Conservation (phyloP, 2,888 invertebrate genomes). For the Keiferia lycopersicella region DNA sequence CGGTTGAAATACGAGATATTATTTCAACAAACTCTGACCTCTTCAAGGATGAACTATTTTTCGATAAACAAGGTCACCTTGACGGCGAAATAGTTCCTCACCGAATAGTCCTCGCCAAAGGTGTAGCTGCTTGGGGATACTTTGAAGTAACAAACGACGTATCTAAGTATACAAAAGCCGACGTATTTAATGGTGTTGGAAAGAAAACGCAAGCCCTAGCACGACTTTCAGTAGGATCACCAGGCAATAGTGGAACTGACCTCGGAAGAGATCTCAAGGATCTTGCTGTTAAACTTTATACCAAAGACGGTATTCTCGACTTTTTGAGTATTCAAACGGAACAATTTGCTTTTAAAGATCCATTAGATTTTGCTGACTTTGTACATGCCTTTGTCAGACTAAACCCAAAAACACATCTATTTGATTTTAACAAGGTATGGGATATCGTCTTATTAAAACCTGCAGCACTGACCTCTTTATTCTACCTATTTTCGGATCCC, state of each 20-base stretch:
- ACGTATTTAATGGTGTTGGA: slow-evolving; percentile 85
- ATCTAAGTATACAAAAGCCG: slow-evolving; percentile 86
- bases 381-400: slow-evolving; percentile 90
- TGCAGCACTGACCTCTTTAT: slow-evolving; percentile 42
- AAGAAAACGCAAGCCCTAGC: slow-evolving; percentile 87
- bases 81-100: slow-evolving; percentile 94
- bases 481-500: slow-evolving; percentile 91
- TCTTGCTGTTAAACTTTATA: slow-evolving; percentile 94
- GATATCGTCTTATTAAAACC: slow-evolving; percentile 3
- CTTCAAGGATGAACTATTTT: slow-evolving; percentile 42
- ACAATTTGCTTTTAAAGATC: slow-evolving; percentile 93
- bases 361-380: slow-evolving; percentile 90
- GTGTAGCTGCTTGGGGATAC: slow-evolving; percentile 91
- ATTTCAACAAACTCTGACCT: slow-evolving; percentile 87
- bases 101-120: slow-evolving; percentile 95
- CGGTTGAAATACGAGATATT: slow-evolving; percentile 85
- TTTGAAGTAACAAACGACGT: slow-evolving; percentile 92
- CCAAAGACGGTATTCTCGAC: slow-evolving; percentile 94
- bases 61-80: slow-evolving; percentile 74
- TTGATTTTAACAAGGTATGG: neutral
- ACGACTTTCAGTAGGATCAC: slow-evolving; percentile 89
- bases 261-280: slow-evolving; percentile 91
- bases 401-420: neutral
- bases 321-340: slow-evolving; percentile 92
- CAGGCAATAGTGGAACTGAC: slow-evolving; percentile 92